Base-by-base conservation (phyloP, 1,140 invertebrate species). In the Calosoma granatense region DNA sequence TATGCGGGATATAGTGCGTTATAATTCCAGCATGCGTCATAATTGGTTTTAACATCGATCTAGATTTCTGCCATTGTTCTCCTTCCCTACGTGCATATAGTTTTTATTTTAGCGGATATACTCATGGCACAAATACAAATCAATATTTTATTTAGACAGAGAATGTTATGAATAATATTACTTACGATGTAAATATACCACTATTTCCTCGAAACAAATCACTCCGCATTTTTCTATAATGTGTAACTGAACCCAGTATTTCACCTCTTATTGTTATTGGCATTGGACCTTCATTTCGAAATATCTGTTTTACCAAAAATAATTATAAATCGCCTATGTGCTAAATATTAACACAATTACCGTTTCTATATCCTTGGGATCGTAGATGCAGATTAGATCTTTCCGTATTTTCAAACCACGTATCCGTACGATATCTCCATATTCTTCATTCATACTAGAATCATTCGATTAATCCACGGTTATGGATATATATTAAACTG, bases 11-110 rank as follows among this genome's bases (percentile, higher is more conserved):
- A 61, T 80, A 79, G 19, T 69, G 68, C 57, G 70, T 68, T 47
- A 78, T 71, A n/a, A 71, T 71, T 56, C 71, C 69, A 0, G 78
- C 76, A 59, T 77, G 73, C 74, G 81, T 76, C 71, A 81, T 72
- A 23, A 75, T 67, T 56, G 75, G 76, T 62, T 81, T 80, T 26
- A 78, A 75, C 57, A 74, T 72, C 1, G 70, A 70, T 21, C 79
- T 66, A 21, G 80, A 71, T 22, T 76, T 64, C 56, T 75, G 71
- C 78, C 79, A 81, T 20, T 70, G 64, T 64, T 80, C 72, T 4
- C 78, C 78, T 36, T 78, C 74, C 19, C 79, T n/a, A n/a, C n/a
- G n/a, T n/a, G n/a, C n/a, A n/a, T n/a, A n/a, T 81, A 56, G 39
- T 55, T 23, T n/a, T n/a, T n/a, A n/a, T n/a, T n/a, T n/a, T n/a